A percentile compares a stretch with the other conserved stretches of the same genome.
phyloP scores from a whole-genome alignment of 1,140 invertebrate genomes.

The Drosophila hydei region DNA sequence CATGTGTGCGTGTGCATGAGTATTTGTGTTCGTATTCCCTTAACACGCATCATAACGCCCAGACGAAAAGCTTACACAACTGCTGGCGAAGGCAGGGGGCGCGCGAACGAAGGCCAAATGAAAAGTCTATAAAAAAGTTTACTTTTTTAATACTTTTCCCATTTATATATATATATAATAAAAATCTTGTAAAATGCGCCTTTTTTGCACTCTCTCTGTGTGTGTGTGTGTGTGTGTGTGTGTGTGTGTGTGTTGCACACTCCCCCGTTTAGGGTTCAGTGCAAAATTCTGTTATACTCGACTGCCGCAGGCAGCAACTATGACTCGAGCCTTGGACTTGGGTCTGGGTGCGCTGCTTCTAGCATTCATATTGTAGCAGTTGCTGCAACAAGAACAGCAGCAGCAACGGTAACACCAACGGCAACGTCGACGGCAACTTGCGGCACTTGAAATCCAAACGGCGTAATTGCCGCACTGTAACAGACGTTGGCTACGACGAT shows the following conservation, averaged over 20 bases:
- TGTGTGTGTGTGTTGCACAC: constrained; percentile 34
- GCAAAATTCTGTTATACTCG: constrained; percentile 71
- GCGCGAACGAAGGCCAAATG: constrained; percentile 48
- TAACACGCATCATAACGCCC: constrained; percentile 76
- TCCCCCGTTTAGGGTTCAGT: constrained; percentile 68
- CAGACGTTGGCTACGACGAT: constrained; percentile 36
- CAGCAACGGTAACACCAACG: constrained; percentile 7
- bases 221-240: constrained; percentile 9
- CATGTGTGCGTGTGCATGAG: constrained; percentile 1
- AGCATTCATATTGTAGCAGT: constrained; percentile 50
- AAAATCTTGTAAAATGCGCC: constrained; percentile 83
- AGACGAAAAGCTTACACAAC: constrained; percentile 69
- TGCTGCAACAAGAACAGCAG: constrained; percentile 29
- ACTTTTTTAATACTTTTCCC: constrained; percentile 81
- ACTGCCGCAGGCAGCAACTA: constrained; percentile 60
- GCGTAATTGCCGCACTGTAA: constrained; percentile 60
- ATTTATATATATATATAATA: constrained; percentile 54
- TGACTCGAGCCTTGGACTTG: constrained; percentile 4
- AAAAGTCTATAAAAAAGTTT: constrained; percentile 81
- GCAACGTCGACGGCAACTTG: constrained; percentile 57
- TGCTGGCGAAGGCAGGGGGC: constrained; percentile 3
- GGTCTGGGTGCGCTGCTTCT: constrained; percentile 1
- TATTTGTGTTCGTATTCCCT: constrained; percentile 51
- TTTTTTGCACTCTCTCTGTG: constrained; percentile 66
- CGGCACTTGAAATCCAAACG: constrained; percentile 65